Percentiles rank a stretch among this genome's conserved stretches.
phyloP scores from a whole-genome alignment of 2,113 vertebrate genomes.

The Apeltes quadracus region DNA sequence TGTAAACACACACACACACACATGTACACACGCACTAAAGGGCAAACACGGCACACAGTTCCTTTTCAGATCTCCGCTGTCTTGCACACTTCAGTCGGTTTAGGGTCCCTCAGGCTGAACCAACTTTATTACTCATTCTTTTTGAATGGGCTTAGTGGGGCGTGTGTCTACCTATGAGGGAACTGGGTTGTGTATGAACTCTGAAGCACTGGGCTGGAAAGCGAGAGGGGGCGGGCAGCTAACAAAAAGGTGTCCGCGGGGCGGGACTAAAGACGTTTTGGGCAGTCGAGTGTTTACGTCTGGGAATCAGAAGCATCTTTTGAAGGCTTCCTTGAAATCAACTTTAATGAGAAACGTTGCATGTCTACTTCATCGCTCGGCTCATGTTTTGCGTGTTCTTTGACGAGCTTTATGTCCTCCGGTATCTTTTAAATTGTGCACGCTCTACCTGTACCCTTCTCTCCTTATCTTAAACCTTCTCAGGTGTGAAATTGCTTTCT shows the following conservation, averaged over 20 bases:
- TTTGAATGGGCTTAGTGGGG: conserved; percentile 47
- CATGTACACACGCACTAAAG: conserved; percentile 2
- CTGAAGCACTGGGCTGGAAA: conserved; percentile 15
- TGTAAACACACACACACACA: background rate
- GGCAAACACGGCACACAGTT: conserved; percentile 1
- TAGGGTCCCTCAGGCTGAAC: conserved; percentile 19
- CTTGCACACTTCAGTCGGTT: conserved; percentile 26
- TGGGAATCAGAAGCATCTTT: background rate
- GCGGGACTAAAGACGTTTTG: background rate
- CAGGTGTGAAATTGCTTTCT: conserved; percentile 50
- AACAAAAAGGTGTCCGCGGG: conserved; percentile 17
- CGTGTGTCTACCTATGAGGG: conserved; percentile 28
- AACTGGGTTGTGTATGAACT: conserved; percentile 20
- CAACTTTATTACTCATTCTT: conserved; percentile 53
- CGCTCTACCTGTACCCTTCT: background rate
- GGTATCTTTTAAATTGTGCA: conserved; percentile 7
- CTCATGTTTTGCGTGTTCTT: conserved; percentile 4
- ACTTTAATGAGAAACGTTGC: background rate
- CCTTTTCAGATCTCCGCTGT: conserved; percentile 32
- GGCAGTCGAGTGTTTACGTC: background rate
- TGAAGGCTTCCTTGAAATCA: conserved; percentile 1
- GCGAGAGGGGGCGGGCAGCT: background rate
- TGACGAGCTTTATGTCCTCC: background rate
- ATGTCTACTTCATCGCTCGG: background rate
- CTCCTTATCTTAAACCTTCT: conserved; percentile 29